Base-by-base conservation (phyloP, 2,797 vertebrate genomes). In the Nyctalus aviator region DNA sequence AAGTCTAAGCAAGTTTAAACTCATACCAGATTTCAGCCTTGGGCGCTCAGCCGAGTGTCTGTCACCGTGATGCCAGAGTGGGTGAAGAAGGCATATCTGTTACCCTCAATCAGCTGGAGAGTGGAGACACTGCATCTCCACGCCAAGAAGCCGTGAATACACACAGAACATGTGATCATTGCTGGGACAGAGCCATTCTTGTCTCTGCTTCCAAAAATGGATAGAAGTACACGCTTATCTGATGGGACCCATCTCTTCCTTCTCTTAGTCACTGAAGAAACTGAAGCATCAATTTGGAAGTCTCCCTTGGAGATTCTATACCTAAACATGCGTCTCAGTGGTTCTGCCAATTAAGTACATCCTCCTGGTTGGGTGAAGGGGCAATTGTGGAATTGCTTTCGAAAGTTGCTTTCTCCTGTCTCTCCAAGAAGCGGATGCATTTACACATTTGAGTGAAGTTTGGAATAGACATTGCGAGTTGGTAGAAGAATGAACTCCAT, bases 1-100 rank as follows among this genome's bases (percentile, higher is more conserved):
- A 87, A 73, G 66, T 89, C 86, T 86, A 59, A 95, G 89, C 25
- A 81, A 95, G 86, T 92, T 95, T 96, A 94, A 97, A 95, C 91
- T 96, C 86, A 91, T 37, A 92, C 79, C 88, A 96, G 94, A 94
- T 95, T 96, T 93, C 53, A 50, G 32, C 37, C 81, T 68, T 66
- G 62, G 94, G 73, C 27, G 0, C 46, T 71, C 27, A 53, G 95
- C 94, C 93, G 57, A 93, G 77, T n/a, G 1, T 62, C n/a, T 92
- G 90, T 96, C 83, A 91, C 82, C 30, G 0, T 10, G 50, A 81
- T 62, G 84, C 77, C 75, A 79, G 90, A 93, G 88, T 41, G 75
- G 85, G 37, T 81, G 85, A 77, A 55, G 88, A 94, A 75, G 64
- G n/a, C 9, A 1, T 48, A 94, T 90, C 90, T 88, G 53, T 91